These are phyloP conservation scores for Cynocephalus volans DNA, from an alignment of 2,113 vertebrate species.

Conservation along the genomic window DNA sequence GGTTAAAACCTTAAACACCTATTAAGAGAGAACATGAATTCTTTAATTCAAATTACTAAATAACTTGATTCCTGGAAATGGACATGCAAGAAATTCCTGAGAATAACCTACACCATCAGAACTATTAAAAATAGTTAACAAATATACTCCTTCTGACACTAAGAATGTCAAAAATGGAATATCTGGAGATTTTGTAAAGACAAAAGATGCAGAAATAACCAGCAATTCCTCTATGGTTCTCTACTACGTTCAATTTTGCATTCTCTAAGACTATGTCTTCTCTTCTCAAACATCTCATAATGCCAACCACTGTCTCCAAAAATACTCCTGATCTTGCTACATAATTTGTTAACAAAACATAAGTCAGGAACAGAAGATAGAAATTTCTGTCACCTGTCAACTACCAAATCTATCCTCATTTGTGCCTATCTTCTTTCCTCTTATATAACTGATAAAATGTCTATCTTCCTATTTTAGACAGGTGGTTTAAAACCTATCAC, in stretches of 20 bases:
- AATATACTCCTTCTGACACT: constrained; percentile 4
- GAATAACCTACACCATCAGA: background rate
- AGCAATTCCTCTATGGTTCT: background rate
- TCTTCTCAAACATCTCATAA: background rate
- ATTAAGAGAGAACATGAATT: constrained; percentile 3
- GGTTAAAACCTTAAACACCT: background rate
- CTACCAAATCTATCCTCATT: background rate
- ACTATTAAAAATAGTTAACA: background rate
- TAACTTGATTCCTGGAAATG: background rate
- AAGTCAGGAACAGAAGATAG: background rate
- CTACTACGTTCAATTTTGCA: background rate
- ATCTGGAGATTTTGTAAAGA: constrained; percentile 15
- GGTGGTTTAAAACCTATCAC: background rate
- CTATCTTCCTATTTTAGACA: background rate
- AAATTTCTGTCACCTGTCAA: background rate
- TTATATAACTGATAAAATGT: background rate
- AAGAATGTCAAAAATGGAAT: background rate
- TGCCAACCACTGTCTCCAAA: background rate
- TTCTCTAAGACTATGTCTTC: background rate
- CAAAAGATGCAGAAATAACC: background rate
- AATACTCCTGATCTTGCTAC: background rate
- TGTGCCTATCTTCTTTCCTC: background rate
- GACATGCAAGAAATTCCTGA: background rate
- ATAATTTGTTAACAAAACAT: background rate
- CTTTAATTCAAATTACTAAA: constrained; percentile 47